phyloP scores from a whole-genome alignment of 1,140 invertebrate genomes.

The Brachionus angularis region DNA sequence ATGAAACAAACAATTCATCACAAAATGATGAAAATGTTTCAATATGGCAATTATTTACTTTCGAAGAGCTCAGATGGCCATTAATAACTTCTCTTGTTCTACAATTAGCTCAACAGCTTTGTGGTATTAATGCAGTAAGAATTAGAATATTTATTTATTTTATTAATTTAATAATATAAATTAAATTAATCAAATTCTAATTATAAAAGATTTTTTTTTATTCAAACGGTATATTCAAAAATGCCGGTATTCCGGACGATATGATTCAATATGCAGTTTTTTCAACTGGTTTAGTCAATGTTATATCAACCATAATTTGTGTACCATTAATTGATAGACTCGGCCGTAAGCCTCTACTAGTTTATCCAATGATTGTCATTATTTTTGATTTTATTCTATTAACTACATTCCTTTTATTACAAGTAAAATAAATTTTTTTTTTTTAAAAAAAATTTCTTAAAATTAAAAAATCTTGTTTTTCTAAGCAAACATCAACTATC shows the following conservation, averaged over 20 bases:
- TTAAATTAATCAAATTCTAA: too few relatives aligned
- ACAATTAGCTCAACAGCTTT: conserved; percentile 54
- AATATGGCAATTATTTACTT: conserved; percentile 50
- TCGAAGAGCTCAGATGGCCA: conserved; percentile 49
- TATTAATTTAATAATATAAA: too few relatives aligned
- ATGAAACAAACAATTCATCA: conserved; percentile 47
- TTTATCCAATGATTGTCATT: conserved; percentile 15
- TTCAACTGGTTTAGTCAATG: conserved; percentile 68
- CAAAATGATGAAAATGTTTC: conserved; percentile 46
- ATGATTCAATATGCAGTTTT: conserved; percentile 68
- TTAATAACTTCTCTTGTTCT: conserved; percentile 51
- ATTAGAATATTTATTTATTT: too few relatives aligned
- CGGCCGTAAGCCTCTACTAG: conserved; percentile 46
- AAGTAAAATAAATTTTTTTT: not conserved
- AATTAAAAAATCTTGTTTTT: not conserved
- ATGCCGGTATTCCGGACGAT: conserved; percentile 62
- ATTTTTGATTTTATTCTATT: conserved; percentile 23
- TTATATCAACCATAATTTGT: conserved; percentile 66
- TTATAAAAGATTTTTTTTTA: conserved; percentile 92
- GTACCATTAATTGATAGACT: conserved; percentile 51
- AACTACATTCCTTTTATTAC: conserved; percentile 16
- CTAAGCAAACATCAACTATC: conserved; percentile 61
- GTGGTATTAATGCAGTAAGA: conserved; percentile 56
- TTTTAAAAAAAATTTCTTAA: not conserved
- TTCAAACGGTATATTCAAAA: conserved; percentile 68